Evolutionary conservation across 2,888 invertebrate genomes (phyloP).

Genomic region (Megaustenia siamemsis): DNA sequence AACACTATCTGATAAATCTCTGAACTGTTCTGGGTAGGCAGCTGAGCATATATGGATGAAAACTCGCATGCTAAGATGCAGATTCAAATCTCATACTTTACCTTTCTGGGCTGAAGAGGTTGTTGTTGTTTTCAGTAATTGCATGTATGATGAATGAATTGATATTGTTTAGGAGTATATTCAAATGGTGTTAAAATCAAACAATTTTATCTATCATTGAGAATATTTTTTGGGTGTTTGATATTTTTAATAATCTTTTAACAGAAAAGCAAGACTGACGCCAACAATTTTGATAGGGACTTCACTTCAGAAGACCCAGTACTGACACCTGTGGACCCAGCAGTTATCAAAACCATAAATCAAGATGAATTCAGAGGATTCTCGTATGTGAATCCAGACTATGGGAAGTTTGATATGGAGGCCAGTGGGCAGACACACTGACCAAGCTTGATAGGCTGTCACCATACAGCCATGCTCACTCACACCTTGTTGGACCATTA

Average conservation of each 20-base stretch:
- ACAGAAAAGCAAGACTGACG: conserved; percentile 96
- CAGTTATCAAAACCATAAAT: conserved; percentile 93
- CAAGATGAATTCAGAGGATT: conserved; percentile 99
- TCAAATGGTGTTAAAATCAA: too few relatives aligned
- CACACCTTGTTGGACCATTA: conserved; percentile 24
- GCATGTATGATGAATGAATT: too few relatives aligned
- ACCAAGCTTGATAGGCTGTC: conserved; percentile 39
- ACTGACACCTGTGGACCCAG: conserved; percentile 94
- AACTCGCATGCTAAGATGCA: too few relatives aligned
- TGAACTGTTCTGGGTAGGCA: too few relatives aligned
- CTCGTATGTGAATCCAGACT: conserved; percentile 97
- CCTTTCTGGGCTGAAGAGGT: too few relatives aligned
- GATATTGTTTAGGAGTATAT: too few relatives aligned
- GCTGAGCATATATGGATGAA: too few relatives aligned
- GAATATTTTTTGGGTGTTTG: too few relatives aligned
- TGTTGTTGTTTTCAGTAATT: too few relatives aligned
- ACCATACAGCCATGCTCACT: conserved; percentile 30
- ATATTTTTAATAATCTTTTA: neutral
- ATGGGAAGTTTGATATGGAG: conserved; percentile 70
- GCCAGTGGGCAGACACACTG: conserved; percentile 48
- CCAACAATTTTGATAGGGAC: conserved; percentile 98
- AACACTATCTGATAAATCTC: too few relatives aligned
- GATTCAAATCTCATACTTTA: too few relatives aligned
- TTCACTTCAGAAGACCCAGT: conserved; percentile 99
- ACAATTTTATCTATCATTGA: too few relatives aligned